Evolutionary conservation across 2,113 vertebrate species (phyloP).

Genomic region (Rhinichthys klamathensis): DNA sequence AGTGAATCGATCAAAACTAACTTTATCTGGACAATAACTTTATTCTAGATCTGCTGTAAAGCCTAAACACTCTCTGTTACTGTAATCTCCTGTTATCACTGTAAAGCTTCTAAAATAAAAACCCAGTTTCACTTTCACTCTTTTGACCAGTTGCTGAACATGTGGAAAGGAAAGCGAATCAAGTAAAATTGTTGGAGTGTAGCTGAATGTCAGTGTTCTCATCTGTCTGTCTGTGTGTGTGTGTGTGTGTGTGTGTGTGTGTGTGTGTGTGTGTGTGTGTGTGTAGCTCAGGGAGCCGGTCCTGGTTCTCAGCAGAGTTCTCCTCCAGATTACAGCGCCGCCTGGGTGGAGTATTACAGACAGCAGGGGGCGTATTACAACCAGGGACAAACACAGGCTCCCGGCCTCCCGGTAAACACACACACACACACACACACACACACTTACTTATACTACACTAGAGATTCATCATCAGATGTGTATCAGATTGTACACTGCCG

Average conservation of each 20-base stretch:
- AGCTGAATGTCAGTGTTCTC: background rate
- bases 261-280: conserved; percentile 11
- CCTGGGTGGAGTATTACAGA: conserved; percentile 97
- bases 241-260: background rate
- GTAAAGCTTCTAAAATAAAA: too few species aligned
- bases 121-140: too few species aligned
- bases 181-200: too few species aligned
- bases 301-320: conserved; percentile 91
- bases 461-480: background rate
- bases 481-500: background rate
- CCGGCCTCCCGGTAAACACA: conserved; percentile 86
- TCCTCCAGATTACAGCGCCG: conserved; percentile 91
- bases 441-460: background rate
- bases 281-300: conserved; percentile 85
- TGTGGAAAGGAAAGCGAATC: too few species aligned
- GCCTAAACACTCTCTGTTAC: too few species aligned
- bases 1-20: too few species aligned
- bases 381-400: conserved; percentile 92
- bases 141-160: too few species aligned
- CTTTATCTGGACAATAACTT: too few species aligned
- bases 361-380: conserved; percentile 95
- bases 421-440: background rate
- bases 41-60: too few species aligned
- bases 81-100: too few species aligned
- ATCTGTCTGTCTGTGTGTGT: too few species aligned